Percentiles rank a stretch among this genome's conserved stretches.
phyloP scores from a whole-genome alignment of 53 echinoderm and acorn worm genomes.

The Luidia sarsii region DNA sequence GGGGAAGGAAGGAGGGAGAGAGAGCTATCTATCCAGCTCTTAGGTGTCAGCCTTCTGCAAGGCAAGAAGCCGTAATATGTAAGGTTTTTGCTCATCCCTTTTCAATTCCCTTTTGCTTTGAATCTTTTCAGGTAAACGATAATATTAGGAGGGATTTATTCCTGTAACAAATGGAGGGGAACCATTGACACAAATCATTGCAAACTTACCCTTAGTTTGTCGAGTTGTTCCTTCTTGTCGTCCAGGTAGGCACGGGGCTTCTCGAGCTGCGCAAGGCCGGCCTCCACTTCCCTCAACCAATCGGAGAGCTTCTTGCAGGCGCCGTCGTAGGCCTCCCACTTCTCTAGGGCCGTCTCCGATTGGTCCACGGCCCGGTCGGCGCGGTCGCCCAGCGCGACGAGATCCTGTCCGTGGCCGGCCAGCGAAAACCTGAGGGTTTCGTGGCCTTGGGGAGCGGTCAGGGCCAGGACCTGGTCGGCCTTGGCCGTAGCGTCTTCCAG shows the following conservation, averaged over 20 bases:
- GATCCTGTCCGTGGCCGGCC: conserved; percentile 21
- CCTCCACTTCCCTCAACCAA: conserved; percentile 74
- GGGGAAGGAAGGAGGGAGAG: too few relatives aligned
- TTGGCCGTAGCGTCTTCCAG: conserved; percentile 35
- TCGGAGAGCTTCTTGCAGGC: conserved; percentile 64
- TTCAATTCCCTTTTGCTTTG: too few relatives aligned
- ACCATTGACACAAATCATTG: neutral
- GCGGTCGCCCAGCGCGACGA: conserved; percentile 24
- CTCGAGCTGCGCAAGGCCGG: conserved; percentile 49
- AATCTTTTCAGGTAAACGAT: neutral
- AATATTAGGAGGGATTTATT: too few relatives aligned
- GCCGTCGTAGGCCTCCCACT: conserved; percentile 66
- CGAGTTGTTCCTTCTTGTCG: conserved; percentile 67
- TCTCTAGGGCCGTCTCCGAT: conserved; percentile 56
- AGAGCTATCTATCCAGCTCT: too few relatives aligned
- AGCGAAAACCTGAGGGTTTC: conserved; percentile 33
- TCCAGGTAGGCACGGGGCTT: conserved; percentile 56
- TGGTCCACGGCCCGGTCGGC: conserved; percentile 30
- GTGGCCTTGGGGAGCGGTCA: conserved; percentile 65
- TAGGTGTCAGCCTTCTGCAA: too few relatives aligned
- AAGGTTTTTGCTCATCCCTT: too few relatives aligned
- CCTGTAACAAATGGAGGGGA: too few relatives aligned
- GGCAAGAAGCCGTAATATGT: too few relatives aligned
- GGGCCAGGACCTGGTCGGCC: conserved; percentile 49
- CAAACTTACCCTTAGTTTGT: conserved; percentile 61